phyloP scores from a whole-genome alignment of 2,113 vertebrate genomes.

The Phyllopteryx taeniolatus region DNA sequence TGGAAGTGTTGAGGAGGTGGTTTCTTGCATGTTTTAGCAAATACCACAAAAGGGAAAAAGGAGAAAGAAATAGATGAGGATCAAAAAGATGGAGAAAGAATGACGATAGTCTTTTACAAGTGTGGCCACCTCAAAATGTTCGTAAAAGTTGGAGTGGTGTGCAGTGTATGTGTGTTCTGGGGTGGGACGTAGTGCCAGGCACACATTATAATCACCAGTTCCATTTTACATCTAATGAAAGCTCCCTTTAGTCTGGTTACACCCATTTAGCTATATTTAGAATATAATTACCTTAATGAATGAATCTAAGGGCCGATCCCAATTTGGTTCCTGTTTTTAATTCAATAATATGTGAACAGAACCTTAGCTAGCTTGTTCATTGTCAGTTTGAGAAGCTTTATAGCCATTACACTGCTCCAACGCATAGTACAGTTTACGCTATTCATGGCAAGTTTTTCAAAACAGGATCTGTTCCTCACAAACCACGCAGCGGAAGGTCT shows the following conservation, averaged over 20 bases:
- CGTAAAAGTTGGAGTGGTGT: conserved; percentile 2
- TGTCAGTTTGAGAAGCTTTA: too few relatives aligned
- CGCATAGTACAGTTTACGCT: too few relatives aligned
- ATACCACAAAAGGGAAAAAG: neutral
- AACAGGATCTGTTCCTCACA: too few relatives aligned
- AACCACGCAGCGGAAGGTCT: too few relatives aligned
- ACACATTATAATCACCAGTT: conserved; percentile 22
- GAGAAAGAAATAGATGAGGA: neutral
- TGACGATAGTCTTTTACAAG: conserved; percentile 11
- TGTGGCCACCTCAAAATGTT: conserved; percentile 5
- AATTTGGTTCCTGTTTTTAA: neutral
- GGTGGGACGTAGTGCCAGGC: neutral
- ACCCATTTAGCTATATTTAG: conserved; percentile 14
- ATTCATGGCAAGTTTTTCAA: too few relatives aligned
- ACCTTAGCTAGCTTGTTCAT: too few relatives aligned
- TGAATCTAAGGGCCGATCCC: neutral
- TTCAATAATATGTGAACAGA: too few relatives aligned
- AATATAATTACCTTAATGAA: neutral
- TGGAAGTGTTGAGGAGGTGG: neutral
- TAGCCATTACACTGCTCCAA: too few relatives aligned
- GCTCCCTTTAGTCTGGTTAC: conserved; percentile 1
- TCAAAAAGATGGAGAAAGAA: conserved; percentile 2
- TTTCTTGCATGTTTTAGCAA: neutral
- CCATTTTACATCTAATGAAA: conserved; percentile 22
- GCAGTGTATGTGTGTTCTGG: neutral